Conservation (phyloP, 1,140 invertebrate species). For the Pachyrhynchus sulphureomaculatus region DNA sequence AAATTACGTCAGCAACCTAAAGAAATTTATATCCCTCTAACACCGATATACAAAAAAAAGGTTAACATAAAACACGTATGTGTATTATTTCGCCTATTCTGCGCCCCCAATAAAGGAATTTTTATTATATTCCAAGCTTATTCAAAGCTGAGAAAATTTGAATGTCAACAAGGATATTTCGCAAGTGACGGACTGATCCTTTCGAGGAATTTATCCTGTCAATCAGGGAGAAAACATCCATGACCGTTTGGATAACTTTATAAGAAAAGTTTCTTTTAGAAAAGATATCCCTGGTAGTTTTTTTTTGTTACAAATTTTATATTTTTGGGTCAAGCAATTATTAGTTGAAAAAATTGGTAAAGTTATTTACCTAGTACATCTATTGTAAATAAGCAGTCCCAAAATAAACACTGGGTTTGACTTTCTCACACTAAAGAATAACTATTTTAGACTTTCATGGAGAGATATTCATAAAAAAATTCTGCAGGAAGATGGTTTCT, state of each 20-base stretch:
- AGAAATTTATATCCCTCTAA: not conserved
- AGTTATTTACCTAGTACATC: too few species aligned
- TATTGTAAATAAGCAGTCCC: too few species aligned
- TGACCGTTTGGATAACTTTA: conserved; percentile 13
- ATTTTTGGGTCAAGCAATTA: too few species aligned
- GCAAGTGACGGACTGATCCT: conserved; percentile 39
- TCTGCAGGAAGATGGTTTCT: too few species aligned
- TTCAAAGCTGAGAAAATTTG: conserved; percentile 45
- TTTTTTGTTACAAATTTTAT: too few species aligned
- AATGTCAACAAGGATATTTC: conserved; percentile 47
- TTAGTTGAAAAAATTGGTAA: too few species aligned
- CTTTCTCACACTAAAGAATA: too few species aligned
- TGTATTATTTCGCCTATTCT: conserved; percentile 6
- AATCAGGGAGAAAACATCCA: conserved; percentile 25
- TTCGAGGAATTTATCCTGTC: conserved; percentile 32
- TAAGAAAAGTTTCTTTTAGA: too few species aligned
- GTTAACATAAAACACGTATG: conserved; percentile 12
- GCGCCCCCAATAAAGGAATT: conserved; percentile 3
- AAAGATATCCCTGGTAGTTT: too few species aligned
- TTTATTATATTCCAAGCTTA: conserved; percentile 41
- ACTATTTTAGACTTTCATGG: too few species aligned
- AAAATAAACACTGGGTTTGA: too few species aligned
- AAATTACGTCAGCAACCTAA: not conserved
- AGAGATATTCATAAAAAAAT: too few species aligned
- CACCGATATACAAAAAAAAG: conserved; percentile 10